Percentiles rank a stretch among this genome's conserved stretches.
These are phyloP conservation scores for Porites rus DNA, from an alignment of 92 coral and sea anemone genomes.

Conservation along the genomic window DNA sequence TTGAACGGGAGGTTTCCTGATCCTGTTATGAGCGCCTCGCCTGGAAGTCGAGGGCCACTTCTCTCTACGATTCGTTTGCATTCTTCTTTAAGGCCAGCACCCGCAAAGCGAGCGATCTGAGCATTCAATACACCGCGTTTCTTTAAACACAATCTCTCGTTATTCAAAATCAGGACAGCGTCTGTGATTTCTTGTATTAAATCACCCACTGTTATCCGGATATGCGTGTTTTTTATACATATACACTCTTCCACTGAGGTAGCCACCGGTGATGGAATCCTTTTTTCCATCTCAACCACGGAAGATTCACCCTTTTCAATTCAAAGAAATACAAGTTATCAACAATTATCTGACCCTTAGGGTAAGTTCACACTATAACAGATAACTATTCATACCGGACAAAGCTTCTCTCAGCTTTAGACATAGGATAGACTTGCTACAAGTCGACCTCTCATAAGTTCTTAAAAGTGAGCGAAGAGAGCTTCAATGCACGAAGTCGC, in stretches of 20 bases:
- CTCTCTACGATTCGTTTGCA: not conserved
- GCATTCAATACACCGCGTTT: constrained; percentile 24
- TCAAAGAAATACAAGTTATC: too few species aligned
- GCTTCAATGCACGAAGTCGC: too few species aligned
- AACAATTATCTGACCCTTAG: too few species aligned
- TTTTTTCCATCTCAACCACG: too few species aligned
- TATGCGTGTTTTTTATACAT: constrained; percentile 15
- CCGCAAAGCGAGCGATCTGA: constrained; percentile 3
- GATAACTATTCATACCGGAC: too few species aligned
- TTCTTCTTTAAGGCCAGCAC: not conserved
- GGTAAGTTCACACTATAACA: too few species aligned
- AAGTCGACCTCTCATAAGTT: too few species aligned
- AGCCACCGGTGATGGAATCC: not conserved
- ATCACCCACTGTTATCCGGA: constrained; percentile 10
- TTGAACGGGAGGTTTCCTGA: constrained; percentile 29
- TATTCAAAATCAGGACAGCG: constrained; percentile 29
- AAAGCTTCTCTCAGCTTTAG: too few species aligned
- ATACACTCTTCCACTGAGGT: not conserved
- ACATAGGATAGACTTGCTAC: too few species aligned
- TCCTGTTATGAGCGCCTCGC: constrained; percentile 21
- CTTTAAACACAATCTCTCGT: not conserved
- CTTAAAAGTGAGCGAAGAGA: too few species aligned
- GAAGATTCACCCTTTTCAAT: too few species aligned
- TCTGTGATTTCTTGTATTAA: constrained; percentile 18
- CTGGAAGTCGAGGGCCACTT: constrained; percentile 30